These are phyloP conservation scores for Falco cherrug DNA, from an alignment of 2,797 vertebrate species.

Conservation along the genomic window DNA sequence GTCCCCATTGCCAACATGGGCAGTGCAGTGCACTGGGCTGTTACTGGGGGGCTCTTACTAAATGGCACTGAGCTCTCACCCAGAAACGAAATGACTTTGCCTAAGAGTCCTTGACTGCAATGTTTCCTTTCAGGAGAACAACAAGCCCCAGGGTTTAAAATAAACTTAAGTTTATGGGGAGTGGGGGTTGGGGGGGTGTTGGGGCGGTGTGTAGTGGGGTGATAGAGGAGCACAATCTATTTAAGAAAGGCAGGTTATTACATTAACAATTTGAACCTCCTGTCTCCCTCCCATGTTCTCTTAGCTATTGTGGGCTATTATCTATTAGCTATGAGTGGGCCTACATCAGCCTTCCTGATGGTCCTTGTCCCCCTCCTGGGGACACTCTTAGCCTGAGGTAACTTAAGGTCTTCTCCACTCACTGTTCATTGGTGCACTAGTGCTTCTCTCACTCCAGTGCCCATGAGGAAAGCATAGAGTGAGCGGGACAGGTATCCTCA, in stretches of 20 bases:
- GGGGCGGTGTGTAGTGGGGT: not conserved
- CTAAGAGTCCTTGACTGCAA: not conserved
- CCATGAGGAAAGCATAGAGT: not conserved
- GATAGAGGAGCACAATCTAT: not conserved
- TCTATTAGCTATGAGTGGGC: too few relatives aligned
- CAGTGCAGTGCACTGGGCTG: fast-evolving
- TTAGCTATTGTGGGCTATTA: not conserved
- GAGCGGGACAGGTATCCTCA: not conserved
- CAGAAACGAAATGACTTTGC: not conserved
- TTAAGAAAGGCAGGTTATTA: slow-evolving; percentile 34
- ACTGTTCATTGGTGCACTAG: fast-evolving
- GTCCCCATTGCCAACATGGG: not conserved
- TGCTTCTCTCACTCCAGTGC: not conserved
- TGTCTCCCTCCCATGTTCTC: not conserved
- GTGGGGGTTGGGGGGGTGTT: not conserved
- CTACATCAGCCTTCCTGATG: not conserved
- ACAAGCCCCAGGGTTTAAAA: slow-evolving; percentile 4
- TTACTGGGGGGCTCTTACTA: not conserved
- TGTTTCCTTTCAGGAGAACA: not conserved
- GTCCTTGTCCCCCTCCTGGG: fast-evolving
- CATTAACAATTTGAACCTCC: not conserved
- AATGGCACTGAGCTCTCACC: not conserved
- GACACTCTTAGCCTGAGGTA: not conserved
- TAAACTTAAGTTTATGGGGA: not conserved
- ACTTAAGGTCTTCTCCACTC: not conserved